These are phyloP conservation scores for Teleiodes luculella DNA, from an alignment of 2,888 invertebrate genomes.

Conservation along the genomic window DNA sequence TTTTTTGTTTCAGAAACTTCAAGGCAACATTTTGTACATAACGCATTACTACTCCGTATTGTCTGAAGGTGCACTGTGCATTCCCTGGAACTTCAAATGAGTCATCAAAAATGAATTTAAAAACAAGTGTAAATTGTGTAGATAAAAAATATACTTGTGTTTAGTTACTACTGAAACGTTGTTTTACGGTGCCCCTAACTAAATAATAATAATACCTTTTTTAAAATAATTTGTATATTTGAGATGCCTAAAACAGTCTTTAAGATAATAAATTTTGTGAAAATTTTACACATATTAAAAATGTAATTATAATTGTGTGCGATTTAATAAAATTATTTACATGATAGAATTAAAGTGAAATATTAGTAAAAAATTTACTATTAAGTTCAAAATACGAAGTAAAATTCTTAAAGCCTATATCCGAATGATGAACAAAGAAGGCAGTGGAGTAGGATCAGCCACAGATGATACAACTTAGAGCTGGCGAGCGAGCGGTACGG, in stretches of 20 bases:
- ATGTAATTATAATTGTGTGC: no score
- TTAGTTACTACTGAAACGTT: slow-evolving; percentile 9
- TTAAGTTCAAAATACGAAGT: no score
- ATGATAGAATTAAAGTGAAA: no score
- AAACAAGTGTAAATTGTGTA: slow-evolving; percentile 7
- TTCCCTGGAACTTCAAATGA: slow-evolving; percentile 94
- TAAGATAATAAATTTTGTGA: slow-evolving; percentile 8
- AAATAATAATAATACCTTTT: background rate
- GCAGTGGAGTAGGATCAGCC: no score
- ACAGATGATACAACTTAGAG: no score
- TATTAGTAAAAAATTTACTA: no score
- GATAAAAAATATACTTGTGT: slow-evolving; percentile 10
- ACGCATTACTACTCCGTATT: slow-evolving; percentile 95
- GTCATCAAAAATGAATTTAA: background rate
- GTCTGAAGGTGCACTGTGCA: slow-evolving; percentile 93
- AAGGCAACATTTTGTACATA: slow-evolving; percentile 85
- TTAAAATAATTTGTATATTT: background rate
- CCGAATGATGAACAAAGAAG: no score
- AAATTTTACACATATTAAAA: slow-evolving; percentile 19
- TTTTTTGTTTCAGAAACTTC: slow-evolving; percentile 70
- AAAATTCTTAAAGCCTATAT: no score
- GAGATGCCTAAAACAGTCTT: slow-evolving; percentile 22
- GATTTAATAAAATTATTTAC: no score
- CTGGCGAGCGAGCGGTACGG: no score
- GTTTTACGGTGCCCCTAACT: background rate